Evolutionary conservation across 2,797 vertebrate genomes (phyloP).

Genomic region (Diplodus sargus): DNA sequence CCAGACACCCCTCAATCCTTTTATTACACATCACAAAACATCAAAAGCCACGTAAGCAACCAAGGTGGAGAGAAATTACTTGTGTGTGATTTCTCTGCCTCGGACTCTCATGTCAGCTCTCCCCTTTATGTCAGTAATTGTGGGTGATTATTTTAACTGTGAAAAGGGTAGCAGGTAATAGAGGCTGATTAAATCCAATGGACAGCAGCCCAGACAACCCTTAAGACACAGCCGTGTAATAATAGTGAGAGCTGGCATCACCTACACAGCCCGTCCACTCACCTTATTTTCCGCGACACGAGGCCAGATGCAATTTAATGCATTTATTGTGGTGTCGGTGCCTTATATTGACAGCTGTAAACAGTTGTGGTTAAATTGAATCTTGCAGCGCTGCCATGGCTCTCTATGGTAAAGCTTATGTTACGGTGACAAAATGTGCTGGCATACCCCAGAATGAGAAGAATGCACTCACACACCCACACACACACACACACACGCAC

Average conservation of each 20-base stretch:
- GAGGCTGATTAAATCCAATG: conserved; percentile 88
- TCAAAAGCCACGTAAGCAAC: conserved; percentile 86
- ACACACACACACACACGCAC: conserved; percentile 46
- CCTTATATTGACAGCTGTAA: conserved; percentile 85
- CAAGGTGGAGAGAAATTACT: conserved; percentile 87
- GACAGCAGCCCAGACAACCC: conserved; percentile 83
- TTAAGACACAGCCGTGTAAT: conserved; percentile 87
- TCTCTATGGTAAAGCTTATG: conserved; percentile 77
- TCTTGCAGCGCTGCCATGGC: conserved; percentile 72
- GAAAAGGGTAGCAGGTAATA: conserved; percentile 89
- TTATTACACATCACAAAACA: conserved; percentile 83
- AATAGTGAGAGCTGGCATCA: conserved; percentile 82
- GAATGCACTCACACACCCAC: conserved; percentile 50
- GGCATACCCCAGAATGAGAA: conserved; percentile 74
- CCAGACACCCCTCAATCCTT: conserved; percentile 80
- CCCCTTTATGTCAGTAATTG: conserved; percentile 89
- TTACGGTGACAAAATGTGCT: conserved; percentile 81
- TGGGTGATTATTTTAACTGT: conserved; percentile 90
- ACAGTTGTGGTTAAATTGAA: conserved; percentile 86
- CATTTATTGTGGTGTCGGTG: conserved; percentile 87
- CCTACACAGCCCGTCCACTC: conserved; percentile 81
- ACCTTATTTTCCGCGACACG: conserved; percentile 84
- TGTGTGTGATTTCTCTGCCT: conserved; percentile 86
- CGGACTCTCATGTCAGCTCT: conserved; percentile 83
- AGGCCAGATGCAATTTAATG: conserved; percentile 85